Conservation (phyloP, 2,797 vertebrate species). For the Sebastes alutus region DNA sequence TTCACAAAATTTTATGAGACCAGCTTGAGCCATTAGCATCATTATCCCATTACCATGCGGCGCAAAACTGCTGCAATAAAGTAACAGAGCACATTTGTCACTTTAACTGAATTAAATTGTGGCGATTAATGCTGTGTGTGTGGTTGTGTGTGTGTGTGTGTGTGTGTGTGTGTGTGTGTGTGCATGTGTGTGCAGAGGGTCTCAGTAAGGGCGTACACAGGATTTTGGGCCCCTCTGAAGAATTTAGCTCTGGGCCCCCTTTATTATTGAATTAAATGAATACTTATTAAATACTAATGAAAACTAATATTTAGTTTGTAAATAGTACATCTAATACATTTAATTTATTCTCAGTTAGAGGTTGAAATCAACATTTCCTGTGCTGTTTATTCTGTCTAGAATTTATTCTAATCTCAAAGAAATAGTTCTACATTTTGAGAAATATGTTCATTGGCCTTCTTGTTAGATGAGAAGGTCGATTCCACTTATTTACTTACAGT, state of each 20-base stretch:
- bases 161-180: background rate
- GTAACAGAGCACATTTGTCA: conserved; percentile 43
- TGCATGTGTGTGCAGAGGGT: background rate
- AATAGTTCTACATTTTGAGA: background rate
- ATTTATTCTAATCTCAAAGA: background rate
- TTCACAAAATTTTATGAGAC: conserved; percentile 29
- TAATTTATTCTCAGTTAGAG: background rate
- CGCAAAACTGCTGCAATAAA: conserved; percentile 44
- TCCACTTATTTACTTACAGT: background rate
- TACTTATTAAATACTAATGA: background rate
- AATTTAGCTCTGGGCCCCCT: background rate
- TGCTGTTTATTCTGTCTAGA: background rate
- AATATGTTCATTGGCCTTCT: background rate
- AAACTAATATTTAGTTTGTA: background rate
- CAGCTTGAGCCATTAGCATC: conserved; percentile 50
- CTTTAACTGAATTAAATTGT: conserved; percentile 50
- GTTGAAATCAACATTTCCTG: background rate
- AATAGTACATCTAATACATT: background rate
- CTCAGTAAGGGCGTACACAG: background rate
- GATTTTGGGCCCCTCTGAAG: background rate
- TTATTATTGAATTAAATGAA: background rate
- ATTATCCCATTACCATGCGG: conserved; percentile 61
- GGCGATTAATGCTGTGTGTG: conserved; percentile 32
- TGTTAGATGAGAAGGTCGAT: background rate
- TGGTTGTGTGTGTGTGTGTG: background rate